Evolutionary conservation across 2,797 vertebrate genomes (phyloP), one percentile per base, ranked within the genome.

Genomic region (Sylvia borin): DNA sequence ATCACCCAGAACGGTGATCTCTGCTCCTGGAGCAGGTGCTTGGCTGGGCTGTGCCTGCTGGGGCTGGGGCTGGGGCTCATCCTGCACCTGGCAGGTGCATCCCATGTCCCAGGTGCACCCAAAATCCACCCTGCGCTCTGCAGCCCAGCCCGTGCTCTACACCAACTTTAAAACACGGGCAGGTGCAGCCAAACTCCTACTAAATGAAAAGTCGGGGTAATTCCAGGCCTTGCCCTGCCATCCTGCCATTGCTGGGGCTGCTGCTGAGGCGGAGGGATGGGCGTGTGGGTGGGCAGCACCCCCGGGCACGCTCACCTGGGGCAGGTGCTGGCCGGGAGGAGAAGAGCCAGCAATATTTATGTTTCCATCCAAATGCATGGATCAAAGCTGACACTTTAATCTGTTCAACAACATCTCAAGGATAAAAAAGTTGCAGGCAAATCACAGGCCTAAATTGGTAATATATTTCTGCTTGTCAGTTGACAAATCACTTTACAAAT

Each of bases 341-440:
- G 22, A 17, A 58, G 17, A 5, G 1, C 22, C 13, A 38, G 34
- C 10, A 34, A 48, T 84, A 95, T 95, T 97, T 97, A 85, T 91
- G 93, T 93, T 95, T 93, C 95, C 95, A 77, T 93, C 96, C 90
- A 75, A 94, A 95, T 50, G 92, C 88, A 57, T 74, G 96, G 97
- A 97, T 97, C 97, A 97, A 96, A 97, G 96, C 96, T 86, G 95
- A 97, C 97, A 92, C 96, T 97, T 98, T 96, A 96, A 97, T 97
- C 97, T 97, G 91, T 92, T 93, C 96, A 93, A 95, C 97, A 97
- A 87, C 97, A 96, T 96, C 96, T 94, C 10, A 85, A 96, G 97
- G 97, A 97, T 97, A 97, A 97, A 96, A 95, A 97, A 97, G 97
- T 97, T 97, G 95, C 97, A 92, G 96, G 96, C 96, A 96, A 96